phyloP scores from a whole-genome alignment of 2,113 vertebrate genomes.

The Thamnophis sirtalis region DNA sequence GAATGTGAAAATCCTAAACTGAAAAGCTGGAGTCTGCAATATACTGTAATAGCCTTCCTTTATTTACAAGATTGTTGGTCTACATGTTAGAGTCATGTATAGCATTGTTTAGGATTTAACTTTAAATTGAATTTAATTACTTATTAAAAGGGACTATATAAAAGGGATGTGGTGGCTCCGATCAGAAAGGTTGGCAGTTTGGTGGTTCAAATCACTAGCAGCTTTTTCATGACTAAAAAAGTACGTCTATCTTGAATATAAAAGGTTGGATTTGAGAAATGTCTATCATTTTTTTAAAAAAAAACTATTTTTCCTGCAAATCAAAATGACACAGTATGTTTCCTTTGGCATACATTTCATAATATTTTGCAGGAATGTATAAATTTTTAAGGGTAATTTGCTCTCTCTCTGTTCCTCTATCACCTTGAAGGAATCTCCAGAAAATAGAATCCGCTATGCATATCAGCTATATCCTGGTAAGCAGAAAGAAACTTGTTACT shows the following conservation, averaged over 20 bases:
- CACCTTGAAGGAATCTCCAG: background rate
- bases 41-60: background rate
- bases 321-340: background rate
- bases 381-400: background rate
- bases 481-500: background rate
- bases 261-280: background rate
- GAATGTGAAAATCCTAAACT: background rate
- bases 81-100: background rate
- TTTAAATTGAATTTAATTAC: background rate
- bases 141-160: background rate
- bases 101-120: background rate
- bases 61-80: background rate
- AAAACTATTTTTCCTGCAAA: background rate
- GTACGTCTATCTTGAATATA: background rate
- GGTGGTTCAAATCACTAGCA: too few relatives aligned
- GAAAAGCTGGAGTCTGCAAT: background rate
- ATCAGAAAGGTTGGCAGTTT: too few relatives aligned
- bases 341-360: background rate
- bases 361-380: background rate
- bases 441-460: background rate
- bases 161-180: too few relatives aligned
- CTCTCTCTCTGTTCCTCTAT: background rate
- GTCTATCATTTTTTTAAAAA: background rate
- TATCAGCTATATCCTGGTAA: background rate
- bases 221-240: background rate